Percentiles rank a stretch among this genome's conserved stretches.
These are phyloP conservation scores for Germaria angustata DNA, from an alignment of 2,888 invertebrate species.

Conservation along the genomic window DNA sequence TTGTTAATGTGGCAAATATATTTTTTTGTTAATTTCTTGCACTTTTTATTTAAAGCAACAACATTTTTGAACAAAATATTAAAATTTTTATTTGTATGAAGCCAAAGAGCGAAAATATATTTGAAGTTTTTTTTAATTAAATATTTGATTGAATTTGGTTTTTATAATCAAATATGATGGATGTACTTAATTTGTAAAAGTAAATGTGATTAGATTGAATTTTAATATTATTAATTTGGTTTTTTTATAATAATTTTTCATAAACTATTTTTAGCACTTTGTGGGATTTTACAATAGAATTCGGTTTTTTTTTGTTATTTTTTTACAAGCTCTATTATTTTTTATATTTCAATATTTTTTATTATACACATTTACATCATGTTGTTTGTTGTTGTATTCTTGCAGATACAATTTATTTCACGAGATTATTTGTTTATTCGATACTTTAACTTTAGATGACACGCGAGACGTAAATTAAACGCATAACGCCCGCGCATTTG, in stretches of 20 bases:
- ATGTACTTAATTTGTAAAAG: no score
- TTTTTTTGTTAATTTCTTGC: no score
- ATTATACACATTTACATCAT: slow-evolving; percentile 14
- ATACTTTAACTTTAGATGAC: slow-evolving; percentile 33
- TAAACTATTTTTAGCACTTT: neutral
- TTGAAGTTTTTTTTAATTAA: no score
- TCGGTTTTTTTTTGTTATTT: neutral
- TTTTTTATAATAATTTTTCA: neutral
- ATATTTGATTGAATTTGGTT: no score
- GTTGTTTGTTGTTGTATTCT: slow-evolving; percentile 6
- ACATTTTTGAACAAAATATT: no score
- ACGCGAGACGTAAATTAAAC: slow-evolving; percentile 63
- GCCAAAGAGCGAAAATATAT: no score
- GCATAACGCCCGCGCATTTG: slow-evolving; percentile 63
- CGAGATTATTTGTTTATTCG: slow-evolving; percentile 34
- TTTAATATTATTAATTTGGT: neutral
- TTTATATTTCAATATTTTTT: neutral
- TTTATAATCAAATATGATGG: no score
- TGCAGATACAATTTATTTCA: neutral
- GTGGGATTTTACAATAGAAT: neutral
- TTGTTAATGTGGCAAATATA: no score
- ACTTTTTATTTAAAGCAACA: no score
- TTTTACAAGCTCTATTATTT: no score
- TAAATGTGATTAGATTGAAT: neutral
- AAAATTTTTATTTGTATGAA: no score